Evolutionary conservation across 2,797 vertebrate genomes (phyloP).

Genomic region (Xenopus petersii): DNA sequence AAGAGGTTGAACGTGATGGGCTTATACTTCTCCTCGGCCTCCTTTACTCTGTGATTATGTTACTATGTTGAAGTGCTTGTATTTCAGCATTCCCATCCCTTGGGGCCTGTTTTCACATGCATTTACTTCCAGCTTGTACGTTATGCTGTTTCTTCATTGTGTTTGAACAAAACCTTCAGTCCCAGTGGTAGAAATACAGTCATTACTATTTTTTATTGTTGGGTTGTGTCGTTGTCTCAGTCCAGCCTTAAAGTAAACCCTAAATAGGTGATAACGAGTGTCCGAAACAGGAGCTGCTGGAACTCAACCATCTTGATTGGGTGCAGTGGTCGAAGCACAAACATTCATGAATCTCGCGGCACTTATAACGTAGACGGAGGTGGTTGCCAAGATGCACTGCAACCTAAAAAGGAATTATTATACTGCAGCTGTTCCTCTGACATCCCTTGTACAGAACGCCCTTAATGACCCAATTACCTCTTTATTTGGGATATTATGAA

Average conservation of each 20-base stretch:
- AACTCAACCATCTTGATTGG: background rate
- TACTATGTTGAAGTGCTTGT: background rate
- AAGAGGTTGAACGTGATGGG: background rate
- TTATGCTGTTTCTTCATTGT: background rate
- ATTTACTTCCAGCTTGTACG: background rate
- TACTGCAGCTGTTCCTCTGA: background rate
- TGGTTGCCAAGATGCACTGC: background rate
- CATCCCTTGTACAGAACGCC: background rate
- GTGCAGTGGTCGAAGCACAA: background rate
- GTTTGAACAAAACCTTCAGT: background rate
- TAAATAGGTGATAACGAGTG: background rate
- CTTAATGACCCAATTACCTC: background rate
- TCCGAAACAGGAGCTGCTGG: background rate
- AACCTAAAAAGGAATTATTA: background rate
- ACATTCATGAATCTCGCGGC: background rate
- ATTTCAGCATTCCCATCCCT: background rate
- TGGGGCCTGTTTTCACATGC: background rate
- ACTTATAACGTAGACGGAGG: background rate
- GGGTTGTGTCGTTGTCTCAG: background rate
- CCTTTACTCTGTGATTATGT: background rate
- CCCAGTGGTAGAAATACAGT: background rate
- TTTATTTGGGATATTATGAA: background rate
- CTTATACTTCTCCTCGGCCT: background rate
- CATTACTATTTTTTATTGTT: background rate
- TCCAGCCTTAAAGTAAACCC: background rate